phyloP scores from a whole-genome alignment of 2,797 vertebrate genomes.

The Malacoraja senta region DNA sequence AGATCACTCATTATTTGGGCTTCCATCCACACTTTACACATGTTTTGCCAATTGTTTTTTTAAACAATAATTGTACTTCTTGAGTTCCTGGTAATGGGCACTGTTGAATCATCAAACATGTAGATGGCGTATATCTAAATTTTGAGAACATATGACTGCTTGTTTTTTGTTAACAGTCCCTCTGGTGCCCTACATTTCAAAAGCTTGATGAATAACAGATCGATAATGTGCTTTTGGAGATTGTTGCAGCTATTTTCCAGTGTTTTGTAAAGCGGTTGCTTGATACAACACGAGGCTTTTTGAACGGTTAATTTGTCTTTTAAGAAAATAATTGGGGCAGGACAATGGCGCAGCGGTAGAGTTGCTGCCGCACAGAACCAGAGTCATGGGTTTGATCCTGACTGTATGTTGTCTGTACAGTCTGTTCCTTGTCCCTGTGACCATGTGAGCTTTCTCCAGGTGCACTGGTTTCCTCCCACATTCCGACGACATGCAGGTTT shows the following conservation, averaged over 20 bases:
- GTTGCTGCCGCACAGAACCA: no score
- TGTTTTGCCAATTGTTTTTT: not conserved
- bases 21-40: not conserved
- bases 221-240: not conserved
- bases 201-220: not conserved
- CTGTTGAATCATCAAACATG: not conserved
- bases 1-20: not conserved
- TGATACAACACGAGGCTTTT: not conserved
- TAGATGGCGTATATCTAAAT: no score
- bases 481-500: no score
- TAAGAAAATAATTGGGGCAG: no score
- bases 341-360: no score
- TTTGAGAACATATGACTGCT: not conserved
- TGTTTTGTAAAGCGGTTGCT: not conserved
- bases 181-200: not conserved
- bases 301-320: not conserved
- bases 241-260: not conserved
- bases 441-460: no score
- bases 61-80: not conserved
- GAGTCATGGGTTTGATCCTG: no score
- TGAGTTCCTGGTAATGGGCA: no score
- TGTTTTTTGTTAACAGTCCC: not conserved
- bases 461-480: no score
- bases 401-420: no score
- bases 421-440: no score